A percentile compares a stretch with the other conserved stretches of the same genome.
These are phyloP conservation scores for Cataglyphis altisquamis DNA, from an alignment of 2,888 invertebrate species.

Conservation along the genomic window DNA sequence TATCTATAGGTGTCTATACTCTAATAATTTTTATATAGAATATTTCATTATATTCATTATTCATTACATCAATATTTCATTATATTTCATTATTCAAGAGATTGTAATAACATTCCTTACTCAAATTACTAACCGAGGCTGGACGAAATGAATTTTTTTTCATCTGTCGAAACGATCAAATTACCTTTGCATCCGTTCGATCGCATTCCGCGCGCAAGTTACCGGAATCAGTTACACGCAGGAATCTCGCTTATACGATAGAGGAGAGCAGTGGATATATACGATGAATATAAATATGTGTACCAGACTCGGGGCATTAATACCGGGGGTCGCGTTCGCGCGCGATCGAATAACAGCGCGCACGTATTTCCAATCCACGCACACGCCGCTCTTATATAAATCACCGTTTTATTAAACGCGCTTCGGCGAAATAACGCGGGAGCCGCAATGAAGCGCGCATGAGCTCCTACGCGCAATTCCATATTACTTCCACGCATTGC, in stretches of 20 bases:
- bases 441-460: conserved; percentile 2
- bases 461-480: conserved; percentile 1
- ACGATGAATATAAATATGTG: conserved; percentile 40
- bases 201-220: conserved; percentile 37
- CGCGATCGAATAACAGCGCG: conserved; percentile 4
- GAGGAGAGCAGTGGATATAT: neutral
- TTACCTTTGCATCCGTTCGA: conserved; percentile 29
- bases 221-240: conserved; percentile 28
- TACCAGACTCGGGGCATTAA: neutral
- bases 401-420: conserved; percentile 31
- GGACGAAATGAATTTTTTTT: conserved; percentile 3
- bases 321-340: neutral
- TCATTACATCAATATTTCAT: neutral
- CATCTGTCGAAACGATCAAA: conserved; percentile 26
- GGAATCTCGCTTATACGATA: conserved; percentile 8
- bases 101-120: neutral
- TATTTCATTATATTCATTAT: neutral
- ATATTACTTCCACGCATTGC: conserved; percentile 34
- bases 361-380: conserved; percentile 12
- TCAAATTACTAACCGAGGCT: conserved; percentile 1
- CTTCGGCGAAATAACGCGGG: conserved; percentile 17
- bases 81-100: neutral
- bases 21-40: neutral
- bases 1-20: neutral
- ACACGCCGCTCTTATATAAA: neutral